Evolutionary conservation across 1,140 invertebrate genomes (phyloP), one percentile per base, ranked within the genome.

Genomic region (Oryzaephilus surinamensis): DNA sequence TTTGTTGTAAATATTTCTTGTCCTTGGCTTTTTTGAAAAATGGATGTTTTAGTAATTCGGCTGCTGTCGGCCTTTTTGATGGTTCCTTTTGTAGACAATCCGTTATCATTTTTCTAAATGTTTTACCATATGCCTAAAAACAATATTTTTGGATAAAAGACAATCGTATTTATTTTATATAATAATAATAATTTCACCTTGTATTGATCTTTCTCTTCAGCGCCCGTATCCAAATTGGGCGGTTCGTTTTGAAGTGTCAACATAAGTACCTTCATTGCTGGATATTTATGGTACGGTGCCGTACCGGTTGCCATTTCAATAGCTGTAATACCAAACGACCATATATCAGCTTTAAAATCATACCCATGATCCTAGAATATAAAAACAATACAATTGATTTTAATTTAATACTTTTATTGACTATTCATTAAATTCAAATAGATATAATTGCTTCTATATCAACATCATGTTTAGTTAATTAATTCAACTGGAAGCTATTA

Each of bases 21-120:
- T 99, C 96, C 69, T 98, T 99, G 3, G 93, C 89, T 69, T 99
- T 99, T 61, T 94, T 98, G 66, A 99, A 98, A 67, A 99, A 99
- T 4, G 92, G 88, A 70, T 99, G 90, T 64, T 99, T 99, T 6
- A 99, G 64, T 20, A 99, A 67, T 67, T 99, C 94, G n/a, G 87
- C 88, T 17, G 97, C 95, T 6, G 94, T 92, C 8, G 95, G 94
- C 68, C 92, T 74, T 62, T 95, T 97, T 4, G 83, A 70, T 8
- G 92, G 88, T 65, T 96, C 91, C 65, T 97, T 97, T 65, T 96
- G 90, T 21, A 97, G 67, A 63, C 93, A 96, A 58, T 95, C 90
- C 7, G 81, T 71, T 32, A 97, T 92, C 80, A 97, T 86, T 68
- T 94, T 95, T 19, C 93, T 73, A 67, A 99, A 96, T 24, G 88